Percentiles rank a stretch among this genome's conserved stretches.
These are phyloP conservation scores for Thelaira solivaga DNA, from an alignment of 2,888 invertebrate genomes.

Conservation along the genomic window DNA sequence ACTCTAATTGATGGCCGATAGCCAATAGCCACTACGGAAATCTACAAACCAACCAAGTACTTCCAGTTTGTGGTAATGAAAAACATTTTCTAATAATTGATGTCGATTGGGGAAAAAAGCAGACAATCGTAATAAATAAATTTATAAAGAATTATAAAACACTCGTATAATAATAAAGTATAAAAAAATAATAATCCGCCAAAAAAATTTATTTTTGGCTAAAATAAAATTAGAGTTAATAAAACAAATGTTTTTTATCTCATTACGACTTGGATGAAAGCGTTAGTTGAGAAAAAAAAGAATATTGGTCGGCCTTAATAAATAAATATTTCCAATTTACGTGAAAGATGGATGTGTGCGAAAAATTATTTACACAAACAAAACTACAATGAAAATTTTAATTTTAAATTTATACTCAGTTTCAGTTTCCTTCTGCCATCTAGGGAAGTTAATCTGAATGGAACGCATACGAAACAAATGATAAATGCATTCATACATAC, in stretches of 20 bases:
- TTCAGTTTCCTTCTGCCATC: neutral
- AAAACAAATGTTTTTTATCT: neutral
- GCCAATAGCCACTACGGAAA: too few relatives aligned
- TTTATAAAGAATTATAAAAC: too few relatives aligned
- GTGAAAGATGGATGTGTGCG: neutral
- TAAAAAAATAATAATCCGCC: too few relatives aligned
- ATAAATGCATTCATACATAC: constrained; percentile 12
- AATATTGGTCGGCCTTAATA: neutral
- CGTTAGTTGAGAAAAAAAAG: neutral
- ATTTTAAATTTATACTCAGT: constrained; percentile 25
- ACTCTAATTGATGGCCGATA: too few relatives aligned
- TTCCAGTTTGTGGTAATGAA: too few relatives aligned
- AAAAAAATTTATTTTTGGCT: too few relatives aligned
- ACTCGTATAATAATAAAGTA: too few relatives aligned
- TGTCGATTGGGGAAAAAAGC: too few relatives aligned
- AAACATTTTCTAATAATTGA: too few relatives aligned
- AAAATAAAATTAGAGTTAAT: neutral
- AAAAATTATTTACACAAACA: constrained; percentile 23
- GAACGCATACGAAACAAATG: constrained; percentile 22
- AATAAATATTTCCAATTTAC: constrained; percentile 6
- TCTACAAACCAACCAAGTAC: too few relatives aligned
- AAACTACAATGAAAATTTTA: constrained; percentile 10
- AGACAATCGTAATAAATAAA: too few relatives aligned
- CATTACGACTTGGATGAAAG: neutral
- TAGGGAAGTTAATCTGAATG: neutral